Evolutionary conservation across 2,797 vertebrate species (phyloP).

Genomic region (Brotula barbata): DNA sequence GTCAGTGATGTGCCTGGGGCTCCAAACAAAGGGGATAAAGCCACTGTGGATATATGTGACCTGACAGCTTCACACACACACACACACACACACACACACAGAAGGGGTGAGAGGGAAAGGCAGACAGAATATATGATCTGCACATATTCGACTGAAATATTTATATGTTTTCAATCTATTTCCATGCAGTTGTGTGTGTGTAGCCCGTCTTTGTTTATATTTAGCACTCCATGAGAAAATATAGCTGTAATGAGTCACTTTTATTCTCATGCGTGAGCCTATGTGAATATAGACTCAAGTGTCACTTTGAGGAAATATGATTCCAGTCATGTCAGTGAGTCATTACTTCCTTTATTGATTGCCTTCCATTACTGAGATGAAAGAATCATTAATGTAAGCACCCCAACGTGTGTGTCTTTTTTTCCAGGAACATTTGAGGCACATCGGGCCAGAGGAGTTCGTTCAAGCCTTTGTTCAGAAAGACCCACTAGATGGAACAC

Average conservation of each 20-base stretch:
- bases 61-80: constrained; percentile 70
- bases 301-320: constrained; percentile 58
- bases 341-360: constrained; percentile 69
- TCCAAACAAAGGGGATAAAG: constrained; percentile 64
- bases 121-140: constrained; percentile 3
- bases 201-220: constrained; percentile 16
- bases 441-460: constrained; percentile 95
- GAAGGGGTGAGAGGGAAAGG: background rate
- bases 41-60: constrained; percentile 69
- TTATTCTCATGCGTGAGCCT: constrained; percentile 33
- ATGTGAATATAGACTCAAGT: constrained; percentile 33
- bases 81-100: constrained; percentile 20
- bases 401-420: constrained; percentile 5
- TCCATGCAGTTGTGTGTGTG: background rate
- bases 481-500: constrained; percentile 88
- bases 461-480: constrained; percentile 95
- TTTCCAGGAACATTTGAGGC: constrained; percentile 90
- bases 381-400: constrained; percentile 57
- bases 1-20: constrained; percentile 65
- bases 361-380: constrained; percentile 70
- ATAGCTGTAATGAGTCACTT: constrained; percentile 43
- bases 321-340: constrained; percentile 64
- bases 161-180: background rate
- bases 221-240: constrained; percentile 11
- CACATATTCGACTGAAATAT: constrained; percentile 10